phyloP scores from a whole-genome alignment of 2,888 invertebrate genomes.

The Molanna angustata region DNA sequence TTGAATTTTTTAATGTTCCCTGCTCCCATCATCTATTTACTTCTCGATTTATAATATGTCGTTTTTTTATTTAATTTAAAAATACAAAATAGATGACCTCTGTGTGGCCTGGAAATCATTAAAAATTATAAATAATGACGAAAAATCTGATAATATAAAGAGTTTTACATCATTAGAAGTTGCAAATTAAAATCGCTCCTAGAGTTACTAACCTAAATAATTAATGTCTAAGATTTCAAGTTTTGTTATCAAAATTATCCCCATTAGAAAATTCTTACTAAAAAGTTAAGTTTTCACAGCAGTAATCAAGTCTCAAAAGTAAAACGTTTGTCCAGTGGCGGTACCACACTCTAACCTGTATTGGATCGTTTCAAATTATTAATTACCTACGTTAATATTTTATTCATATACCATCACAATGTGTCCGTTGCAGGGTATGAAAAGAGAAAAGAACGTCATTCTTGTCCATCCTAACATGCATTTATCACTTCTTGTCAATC shows the following conservation, averaged over 20 bases:
- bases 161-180: slow-evolving; percentile 7
- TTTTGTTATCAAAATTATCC: slow-evolving; percentile 30
- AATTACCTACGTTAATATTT: no score
- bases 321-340: slow-evolving; percentile 12
- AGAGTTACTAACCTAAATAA: slow-evolving; percentile 15
- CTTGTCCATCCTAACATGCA: not conserved
- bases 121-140: no score
- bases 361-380: no score
- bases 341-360: not conserved
- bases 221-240: slow-evolving; percentile 28
- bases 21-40: no score
- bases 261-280: slow-evolving; percentile 31
- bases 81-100: no score
- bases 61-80: no score
- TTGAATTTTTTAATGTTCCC: no score
- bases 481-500: not conserved
- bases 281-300: slow-evolving; percentile 31
- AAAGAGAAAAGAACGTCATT: not conserved
- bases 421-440: not conserved
- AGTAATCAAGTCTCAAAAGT: slow-evolving; percentile 32
- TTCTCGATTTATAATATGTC: no score
- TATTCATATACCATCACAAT: not conserved
- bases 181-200: slow-evolving; percentile 4
- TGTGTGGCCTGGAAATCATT: no score
- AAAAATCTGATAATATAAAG: slow-evolving; percentile 3